Evolutionary conservation across 1,140 invertebrate genomes (phyloP).

Genomic region (Capitella teleta): DNA sequence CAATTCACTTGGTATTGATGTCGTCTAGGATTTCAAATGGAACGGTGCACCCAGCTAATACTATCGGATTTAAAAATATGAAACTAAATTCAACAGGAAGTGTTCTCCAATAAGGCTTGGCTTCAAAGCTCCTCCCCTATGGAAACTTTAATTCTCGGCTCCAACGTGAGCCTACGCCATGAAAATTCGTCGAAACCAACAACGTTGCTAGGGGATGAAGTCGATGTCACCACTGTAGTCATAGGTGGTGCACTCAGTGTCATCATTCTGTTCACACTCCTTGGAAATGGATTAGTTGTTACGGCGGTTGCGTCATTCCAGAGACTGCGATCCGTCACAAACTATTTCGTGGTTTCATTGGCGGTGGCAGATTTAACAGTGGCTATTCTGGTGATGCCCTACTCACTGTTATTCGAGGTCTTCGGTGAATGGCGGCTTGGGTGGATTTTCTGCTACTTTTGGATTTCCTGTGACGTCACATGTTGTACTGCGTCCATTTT

Average conservation of each 20-base stretch:
- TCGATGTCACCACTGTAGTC: slow-evolving; percentile 7
- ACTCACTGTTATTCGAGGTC: slow-evolving; percentile 40
- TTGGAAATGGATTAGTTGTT: slow-evolving; percentile 51
- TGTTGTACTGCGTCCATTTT: slow-evolving; percentile 22
- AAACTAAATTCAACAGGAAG: no score
- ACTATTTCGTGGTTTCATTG: slow-evolving; percentile 55
- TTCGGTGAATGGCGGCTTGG: slow-evolving; percentile 21
- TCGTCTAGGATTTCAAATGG: no score
- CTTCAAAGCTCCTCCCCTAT: no score
- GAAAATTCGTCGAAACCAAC: no score
- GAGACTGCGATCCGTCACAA: slow-evolving; percentile 44
- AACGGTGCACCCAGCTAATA: no score
- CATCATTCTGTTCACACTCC: slow-evolving; percentile 72
- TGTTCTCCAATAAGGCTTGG: no score
- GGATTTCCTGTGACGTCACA: slow-evolving; percentile 20
- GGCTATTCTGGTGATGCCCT: slow-evolving; percentile 54
- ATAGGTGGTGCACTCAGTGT: slow-evolving; percentile 29
- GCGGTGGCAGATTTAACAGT: slow-evolving; percentile 57
- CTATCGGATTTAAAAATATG: no score
- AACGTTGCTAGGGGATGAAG: no score
- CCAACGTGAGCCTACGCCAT: no score
- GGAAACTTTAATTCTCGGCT: no score
- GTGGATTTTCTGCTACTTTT: slow-evolving; percentile 70
- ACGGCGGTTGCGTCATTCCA: slow-evolving; percentile 32
- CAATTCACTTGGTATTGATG: no score